Evolutionary conservation across 1,140 invertebrate species (phyloP), one percentile per base, ranked within the genome.

Genomic region (Hylaeus volcanicus): DNA sequence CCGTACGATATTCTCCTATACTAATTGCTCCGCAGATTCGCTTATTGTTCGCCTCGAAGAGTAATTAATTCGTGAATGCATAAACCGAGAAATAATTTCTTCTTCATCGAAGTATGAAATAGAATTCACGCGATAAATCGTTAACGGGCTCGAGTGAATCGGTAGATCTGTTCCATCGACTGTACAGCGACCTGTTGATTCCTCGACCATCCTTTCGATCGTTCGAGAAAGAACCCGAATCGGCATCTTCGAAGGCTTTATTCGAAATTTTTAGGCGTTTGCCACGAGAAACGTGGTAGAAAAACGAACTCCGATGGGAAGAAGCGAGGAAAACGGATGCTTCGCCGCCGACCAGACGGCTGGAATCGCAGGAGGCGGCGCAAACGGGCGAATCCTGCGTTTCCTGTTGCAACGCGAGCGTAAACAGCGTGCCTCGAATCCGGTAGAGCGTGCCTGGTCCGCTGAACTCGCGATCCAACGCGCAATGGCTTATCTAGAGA

Each of bases 381-480:
- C 9, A n/a, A 26, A 39, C 61, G 39, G 41, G 14, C 15, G 15
- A 63, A 39, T 1, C 12, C 41, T 51, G 53, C 78, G 51, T 80
- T 80, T 80, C 78, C 78, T 74, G 71, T 80, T 66, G 55, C n/a
- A 79, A 73, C 45, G 64, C 64, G 63, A 15, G 53, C 72, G 15
- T 66, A 51, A 80, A 53, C 64, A 26, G 48, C 71, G 39, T 80
- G 55, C 78, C 63, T 60, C 72, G 61, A 9, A 8, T 45, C 43
- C 77, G 77, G 26, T 74, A 74, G 71, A 79, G 41, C 71, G 71
- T 73, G 61, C 53, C 70, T 55, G 45, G 60, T 76, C 75, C 75
- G 81, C 65, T 83, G 72, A 79, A 83, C 85, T 84, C 82, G 74
- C 65, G 64, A 72, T 80, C 11, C 53, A 74, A 65, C 65, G 74